Evolutionary conservation across 2,113 vertebrate species (phyloP).

Genomic region (Trematocara zebra): DNA sequence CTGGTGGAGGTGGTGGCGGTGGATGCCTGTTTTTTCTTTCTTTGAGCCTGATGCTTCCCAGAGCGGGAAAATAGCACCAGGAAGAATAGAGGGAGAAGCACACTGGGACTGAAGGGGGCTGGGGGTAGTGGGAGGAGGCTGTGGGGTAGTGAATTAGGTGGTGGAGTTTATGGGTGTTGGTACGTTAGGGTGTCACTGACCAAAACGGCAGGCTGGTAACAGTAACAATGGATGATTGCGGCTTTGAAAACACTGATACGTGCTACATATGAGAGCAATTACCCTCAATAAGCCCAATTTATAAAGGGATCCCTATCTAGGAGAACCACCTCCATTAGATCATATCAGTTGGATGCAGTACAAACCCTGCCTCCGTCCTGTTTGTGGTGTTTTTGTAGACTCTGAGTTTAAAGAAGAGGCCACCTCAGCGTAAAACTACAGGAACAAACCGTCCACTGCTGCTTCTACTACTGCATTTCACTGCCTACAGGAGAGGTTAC

Average conservation of each 20-base stretch:
- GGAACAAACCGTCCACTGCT: background rate
- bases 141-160: constrained; percentile 4
- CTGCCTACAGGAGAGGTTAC: constrained; percentile 20
- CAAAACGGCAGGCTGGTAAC: background rate
- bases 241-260: background rate
- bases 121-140: background rate
- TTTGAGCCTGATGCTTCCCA: constrained; percentile 26
- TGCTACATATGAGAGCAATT: background rate
- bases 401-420: background rate
- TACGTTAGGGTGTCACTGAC: background rate
- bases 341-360: background rate
- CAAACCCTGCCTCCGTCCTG: background rate
- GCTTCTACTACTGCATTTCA: background rate
- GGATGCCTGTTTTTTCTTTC: constrained; percentile 17
- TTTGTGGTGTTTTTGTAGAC: background rate
- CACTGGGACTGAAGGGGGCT: background rate
- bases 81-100: background rate
- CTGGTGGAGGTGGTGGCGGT: background rate
- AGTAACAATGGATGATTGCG: background rate
- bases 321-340: background rate
- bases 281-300: background rate
- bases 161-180: background rate
- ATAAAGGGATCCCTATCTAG: background rate
- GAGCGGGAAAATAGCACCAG: constrained; percentile 61
- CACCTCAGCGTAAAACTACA: background rate